A percentile compares a stretch with the other conserved stretches of the same genome.
These are phyloP conservation scores for Scalopus aquaticus DNA, from an alignment of 2,113 vertebrate species.

Conservation along the genomic window DNA sequence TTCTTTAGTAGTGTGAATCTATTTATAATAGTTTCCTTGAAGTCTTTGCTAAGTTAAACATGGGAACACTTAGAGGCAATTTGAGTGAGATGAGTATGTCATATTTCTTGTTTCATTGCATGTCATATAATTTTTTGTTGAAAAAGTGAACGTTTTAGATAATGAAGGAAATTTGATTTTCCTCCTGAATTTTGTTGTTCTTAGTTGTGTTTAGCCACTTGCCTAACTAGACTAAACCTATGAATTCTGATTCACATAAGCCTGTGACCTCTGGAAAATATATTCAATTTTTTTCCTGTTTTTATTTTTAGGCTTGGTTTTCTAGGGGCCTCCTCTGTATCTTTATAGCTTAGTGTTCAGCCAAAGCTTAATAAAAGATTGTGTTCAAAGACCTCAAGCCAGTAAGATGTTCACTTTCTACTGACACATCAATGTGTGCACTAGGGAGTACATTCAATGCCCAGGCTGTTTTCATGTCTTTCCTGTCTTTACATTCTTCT, in stretches of 20 bases:
- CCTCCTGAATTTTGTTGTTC: background rate
- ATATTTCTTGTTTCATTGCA: background rate
- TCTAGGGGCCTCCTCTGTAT: background rate
- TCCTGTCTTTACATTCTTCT: background rate
- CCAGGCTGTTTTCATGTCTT: background rate
- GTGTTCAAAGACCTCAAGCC: background rate
- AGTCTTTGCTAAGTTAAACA: background rate
- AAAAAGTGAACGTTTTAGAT: background rate
- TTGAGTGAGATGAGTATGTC: background rate
- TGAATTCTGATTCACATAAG: background rate
- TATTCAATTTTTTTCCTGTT: background rate
- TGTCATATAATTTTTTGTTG: background rate
- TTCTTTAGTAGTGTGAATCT: background rate
- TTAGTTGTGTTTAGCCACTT: slow-evolving; percentile 11
- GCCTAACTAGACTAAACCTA: background rate
- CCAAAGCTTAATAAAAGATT: slow-evolving; percentile 29
- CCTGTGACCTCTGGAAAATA: background rate
- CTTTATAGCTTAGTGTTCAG: background rate
- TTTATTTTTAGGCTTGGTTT: slow-evolving; percentile 1
- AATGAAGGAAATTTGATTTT: background rate
- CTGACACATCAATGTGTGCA: background rate
- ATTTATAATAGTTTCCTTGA: background rate
- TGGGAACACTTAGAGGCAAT: background rate
- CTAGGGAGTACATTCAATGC: background rate
- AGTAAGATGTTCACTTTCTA: background rate